Base-by-base conservation (phyloP, 1,140 invertebrate genomes). In the Zophobas morio region DNA sequence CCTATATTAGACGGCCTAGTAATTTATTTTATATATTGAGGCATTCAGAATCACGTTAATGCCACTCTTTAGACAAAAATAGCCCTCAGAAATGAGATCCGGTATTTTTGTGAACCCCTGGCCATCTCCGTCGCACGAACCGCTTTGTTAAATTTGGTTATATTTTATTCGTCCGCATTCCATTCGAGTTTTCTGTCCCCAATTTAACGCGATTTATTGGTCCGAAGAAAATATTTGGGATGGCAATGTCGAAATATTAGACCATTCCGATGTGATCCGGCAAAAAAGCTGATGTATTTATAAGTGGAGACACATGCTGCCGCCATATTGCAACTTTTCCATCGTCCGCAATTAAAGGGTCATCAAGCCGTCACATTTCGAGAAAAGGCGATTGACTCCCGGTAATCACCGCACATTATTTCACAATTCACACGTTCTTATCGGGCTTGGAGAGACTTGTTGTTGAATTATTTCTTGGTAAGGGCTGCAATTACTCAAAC, bases 81-180 rank as follows among this genome's bases (percentile, higher is more conserved):
- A 20, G 20, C 20, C 20, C 20, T 20, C 20, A 20, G 20, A 20
- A 20, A 20, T 20, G 20, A 20, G 20, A 20, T 20, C 2, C 8
- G 35, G 46, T 8, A 63, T 75, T 63, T 36, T 42, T 20, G 39
- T 57, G 35, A 20, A 63, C 60, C 35, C 20, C 20, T 20, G 63
- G 63, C 46, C 20, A 75, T 54, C 36, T 42, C 32, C 32, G 42
- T 34, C 32, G n/a, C 8, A n/a, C 20, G 49, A 56, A 35, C 8
- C 63, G 47, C 35, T 78, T 63, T 74, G 40, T 46, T 78, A 63
- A 74, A 74, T 74, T 74, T 78, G 76, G 76, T 60, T 46, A 74
- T 78, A 78, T 74, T 63, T 78, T 63, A 73, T 60, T 36, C 60
- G 20, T 66, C 6, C 40, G n/a, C 63, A 57, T 75, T 75, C 66